Percentiles rank a stretch among this genome's conserved stretches.
Conservation (phyloP, 1,140 invertebrate genomes). For the Tribolium castaneum region DNA sequence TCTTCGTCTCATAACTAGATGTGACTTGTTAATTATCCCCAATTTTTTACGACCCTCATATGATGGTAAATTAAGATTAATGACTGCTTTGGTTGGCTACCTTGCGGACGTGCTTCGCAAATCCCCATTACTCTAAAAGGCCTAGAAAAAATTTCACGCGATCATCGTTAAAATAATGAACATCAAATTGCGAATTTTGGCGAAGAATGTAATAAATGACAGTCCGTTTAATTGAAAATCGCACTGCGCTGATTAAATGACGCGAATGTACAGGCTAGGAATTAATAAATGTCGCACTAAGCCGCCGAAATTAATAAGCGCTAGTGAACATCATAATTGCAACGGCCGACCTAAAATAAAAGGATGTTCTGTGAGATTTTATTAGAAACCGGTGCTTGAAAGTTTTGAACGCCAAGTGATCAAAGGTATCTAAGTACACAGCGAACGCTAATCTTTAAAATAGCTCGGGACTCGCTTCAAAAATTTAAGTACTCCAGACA, state of each 20-base stretch:
- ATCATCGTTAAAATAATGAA: conserved; percentile 2
- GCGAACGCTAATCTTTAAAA: not conserved
- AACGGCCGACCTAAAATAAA: not conserved
- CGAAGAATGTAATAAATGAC: not conserved
- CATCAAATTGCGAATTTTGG: not conserved
- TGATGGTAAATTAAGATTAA: conserved; percentile 42
- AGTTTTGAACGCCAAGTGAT: not conserved
- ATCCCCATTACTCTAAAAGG: conserved; percentile 29
- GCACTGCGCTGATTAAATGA: not conserved
- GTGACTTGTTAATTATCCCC: conserved; percentile 37
- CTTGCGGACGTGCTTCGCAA: conserved; percentile 16
- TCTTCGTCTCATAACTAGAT: conserved; percentile 36
- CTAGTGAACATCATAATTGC: not conserved
- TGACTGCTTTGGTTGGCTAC: conserved; percentile 35
- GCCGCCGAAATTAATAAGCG: conserved; percentile 10
- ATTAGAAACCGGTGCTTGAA: not conserved
- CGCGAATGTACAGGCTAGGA: not conserved
- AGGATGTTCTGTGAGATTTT: not conserved
- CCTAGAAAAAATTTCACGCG: not conserved
- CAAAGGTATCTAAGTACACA: not conserved
- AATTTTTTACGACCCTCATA: conserved; percentile 37
- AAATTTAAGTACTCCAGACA: not conserved
- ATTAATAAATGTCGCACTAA: conserved; percentile 6
- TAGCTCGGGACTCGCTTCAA: not conserved
- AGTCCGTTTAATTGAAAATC: conserved; percentile 6